Evolutionary conservation across 2,113 vertebrate genomes (phyloP), one percentile per base, ranked within the genome.

Genomic region (Marcusenius ussheri): DNA sequence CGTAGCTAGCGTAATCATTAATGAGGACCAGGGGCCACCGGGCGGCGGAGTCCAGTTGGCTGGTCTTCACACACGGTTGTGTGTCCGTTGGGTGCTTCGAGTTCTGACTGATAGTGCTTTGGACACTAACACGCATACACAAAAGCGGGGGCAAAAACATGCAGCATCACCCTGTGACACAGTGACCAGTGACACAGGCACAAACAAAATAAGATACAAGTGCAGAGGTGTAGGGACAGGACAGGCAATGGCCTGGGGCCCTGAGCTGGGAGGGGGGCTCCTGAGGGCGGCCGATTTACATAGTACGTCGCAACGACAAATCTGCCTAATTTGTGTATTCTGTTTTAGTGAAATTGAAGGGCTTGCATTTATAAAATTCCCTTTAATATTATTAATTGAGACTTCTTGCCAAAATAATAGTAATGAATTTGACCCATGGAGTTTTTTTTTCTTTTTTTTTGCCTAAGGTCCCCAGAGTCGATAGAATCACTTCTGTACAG

Each of bases 1-100:
- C 39, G n/a, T 3, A 9, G 51, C n/a, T 19, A 93, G 31, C 94
- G 45, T 95, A 96, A 96, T 95, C 39, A 96, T 96, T 96, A 94
- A 91, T 93, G 91, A 31, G 47, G 56, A 53, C 47, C 47, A 19
- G 66, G 24, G 53, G 87, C 49, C 91, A 91, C 74, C 88, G 6
- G 92, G 92, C 91, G 91, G 93, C 70, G 90, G 93, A 93, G 91
- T 93, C 89, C 39, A 92, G 31, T n/a, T 90, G 49, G 5, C 39
- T 17, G 39, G 66, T 47, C 27, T 62, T 35, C 27, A 42, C 70
- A 24, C 31, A 35, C 11, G 35, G 49, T 35, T 3, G 19, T 35
- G 21, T 35, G 50, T 88, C 24, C 86, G 8, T 70, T 24, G 9
- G 10, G 88, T 31, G 74, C 42, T 74, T 35, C 5, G 85, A 87